Conservation (phyloP, 2,888 invertebrate genomes). For the Dryobota labecula region DNA sequence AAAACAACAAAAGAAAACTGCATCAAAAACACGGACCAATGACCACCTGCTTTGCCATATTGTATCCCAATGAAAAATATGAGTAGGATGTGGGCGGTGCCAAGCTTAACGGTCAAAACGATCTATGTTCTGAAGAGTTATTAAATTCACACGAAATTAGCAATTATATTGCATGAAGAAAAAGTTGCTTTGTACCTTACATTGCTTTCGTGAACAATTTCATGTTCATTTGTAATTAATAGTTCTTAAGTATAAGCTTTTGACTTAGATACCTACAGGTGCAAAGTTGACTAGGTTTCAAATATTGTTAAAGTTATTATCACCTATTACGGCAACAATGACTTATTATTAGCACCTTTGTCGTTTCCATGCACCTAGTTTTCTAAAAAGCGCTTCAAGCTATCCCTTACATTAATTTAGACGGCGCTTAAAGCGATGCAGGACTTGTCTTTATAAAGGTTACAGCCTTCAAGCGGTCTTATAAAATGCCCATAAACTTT, state of each 20-base stretch:
- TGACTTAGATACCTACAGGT: constrained; percentile 25
- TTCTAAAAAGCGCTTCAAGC: constrained; percentile 30
- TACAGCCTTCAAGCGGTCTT: constrained; percentile 33
- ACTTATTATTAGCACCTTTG: constrained; percentile 42
- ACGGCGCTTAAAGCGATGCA: constrained; percentile 34
- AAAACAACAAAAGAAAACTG: constrained; percentile 29
- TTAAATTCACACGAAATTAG: constrained; percentile 61
- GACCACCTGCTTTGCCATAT: constrained; percentile 61
- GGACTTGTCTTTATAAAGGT: constrained; percentile 38
- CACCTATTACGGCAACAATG: constrained; percentile 43
- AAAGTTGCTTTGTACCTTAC: constrained; percentile 25
- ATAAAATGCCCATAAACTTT: constrained; percentile 35
- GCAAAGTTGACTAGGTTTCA: constrained; percentile 28
- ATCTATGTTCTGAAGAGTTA: constrained; percentile 67
- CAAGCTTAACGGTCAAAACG: constrained; percentile 73
- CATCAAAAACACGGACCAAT: constrained; percentile 47
- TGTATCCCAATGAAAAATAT: constrained; percentile 60
- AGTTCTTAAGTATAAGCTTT: constrained; percentile 6
- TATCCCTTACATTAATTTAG: constrained; percentile 16
- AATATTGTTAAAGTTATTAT: constrained; percentile 37
- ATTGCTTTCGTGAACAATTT: constrained; percentile 41
- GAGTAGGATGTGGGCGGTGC: constrained; percentile 78
- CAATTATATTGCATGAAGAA: constrained; percentile 56
- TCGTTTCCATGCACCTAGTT: not conserved
- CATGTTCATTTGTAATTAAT: constrained; percentile 44